These are phyloP conservation scores for Agrochola lota DNA, from an alignment of 2,888 invertebrate species.

Conservation along the genomic window DNA sequence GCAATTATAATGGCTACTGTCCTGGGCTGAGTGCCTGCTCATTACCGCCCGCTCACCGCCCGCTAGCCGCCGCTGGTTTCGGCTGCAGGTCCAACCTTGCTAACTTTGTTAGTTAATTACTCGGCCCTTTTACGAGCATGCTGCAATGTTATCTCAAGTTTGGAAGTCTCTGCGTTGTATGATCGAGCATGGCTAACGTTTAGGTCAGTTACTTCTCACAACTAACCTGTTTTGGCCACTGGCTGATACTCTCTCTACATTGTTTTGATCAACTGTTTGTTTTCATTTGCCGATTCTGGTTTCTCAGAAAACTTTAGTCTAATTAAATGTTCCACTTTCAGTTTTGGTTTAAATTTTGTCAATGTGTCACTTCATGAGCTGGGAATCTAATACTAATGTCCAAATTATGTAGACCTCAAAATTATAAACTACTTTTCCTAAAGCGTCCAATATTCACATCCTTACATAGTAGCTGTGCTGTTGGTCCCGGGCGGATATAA, in stretches of 20 bases:
- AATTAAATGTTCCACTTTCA: neutral
- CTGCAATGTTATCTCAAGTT: slow-evolving; percentile 31
- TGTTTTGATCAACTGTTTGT: neutral
- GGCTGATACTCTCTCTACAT: too few relatives aligned
- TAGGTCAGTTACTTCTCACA: too few relatives aligned
- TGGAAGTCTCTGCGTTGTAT: neutral
- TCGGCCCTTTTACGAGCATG: slow-evolving; percentile 53
- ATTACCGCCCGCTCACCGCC: slow-evolving; percentile 71
- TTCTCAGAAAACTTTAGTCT: neutral
- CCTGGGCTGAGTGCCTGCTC: slow-evolving; percentile 83
- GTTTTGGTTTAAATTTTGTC: neutral
- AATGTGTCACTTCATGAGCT: neutral
- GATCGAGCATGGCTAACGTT: too few relatives aligned
- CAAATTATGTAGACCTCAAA: neutral
- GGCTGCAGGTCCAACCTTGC: slow-evolving; percentile 45
- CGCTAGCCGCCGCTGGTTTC: slow-evolving; percentile 30
- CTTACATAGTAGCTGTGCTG: neutral
- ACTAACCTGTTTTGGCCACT: too few relatives aligned
- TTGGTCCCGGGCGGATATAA: neutral
- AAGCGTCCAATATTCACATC: neutral
- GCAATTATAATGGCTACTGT: slow-evolving; percentile 86
- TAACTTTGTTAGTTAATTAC: slow-evolving; percentile 66
- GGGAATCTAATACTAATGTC: neutral
- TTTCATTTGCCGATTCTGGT: neutral
- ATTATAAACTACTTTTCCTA: neutral